A percentile compares a stretch with the other conserved stretches of the same genome.
Evolutionary conservation across 2,797 vertebrate species (phyloP).

Genomic region (Microtus obscurus): DNA sequence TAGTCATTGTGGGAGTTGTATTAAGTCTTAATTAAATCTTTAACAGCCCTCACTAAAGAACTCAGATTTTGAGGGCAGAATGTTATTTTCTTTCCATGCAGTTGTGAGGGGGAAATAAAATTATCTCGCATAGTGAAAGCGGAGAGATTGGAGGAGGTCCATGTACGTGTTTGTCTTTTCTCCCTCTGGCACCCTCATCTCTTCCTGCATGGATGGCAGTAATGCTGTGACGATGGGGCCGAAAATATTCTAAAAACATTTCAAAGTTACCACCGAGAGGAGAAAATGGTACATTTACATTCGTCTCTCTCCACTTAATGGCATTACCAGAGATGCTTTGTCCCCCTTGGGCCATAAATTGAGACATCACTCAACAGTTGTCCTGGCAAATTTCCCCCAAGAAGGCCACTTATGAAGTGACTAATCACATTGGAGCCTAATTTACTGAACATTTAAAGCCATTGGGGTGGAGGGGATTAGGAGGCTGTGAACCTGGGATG

Average conservation of each 20-base stretch:
- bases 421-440: slow-evolving; percentile 79
- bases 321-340: slow-evolving; percentile 76
- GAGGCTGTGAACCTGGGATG: slow-evolving; percentile 55
- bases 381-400: slow-evolving; percentile 80
- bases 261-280: slow-evolving; percentile 65
- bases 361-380: slow-evolving; percentile 85
- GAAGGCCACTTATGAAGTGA: slow-evolving; percentile 84
- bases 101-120: background rate
- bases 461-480: slow-evolving; percentile 50
- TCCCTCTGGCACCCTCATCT: background rate
- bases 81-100: background rate
- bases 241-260: slow-evolving; percentile 66
- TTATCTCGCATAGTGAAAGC: background rate
- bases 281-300: slow-evolving; percentile 80
- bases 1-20: slow-evolving; percentile 32
- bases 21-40: background rate
- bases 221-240: background rate
- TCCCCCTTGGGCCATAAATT: slow-evolving; percentile 81
- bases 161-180: slow-evolving; percentile 9
- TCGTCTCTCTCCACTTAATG: slow-evolving; percentile 82
- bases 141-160: slow-evolving; percentile 49
- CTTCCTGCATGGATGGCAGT: background rate
- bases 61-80: slow-evolving; percentile 41
- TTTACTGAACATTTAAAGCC: slow-evolving; percentile 78
- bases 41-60: background rate